Evolutionary conservation across 2,797 vertebrate species (phyloP).

Genomic region (Trachops cirrhosus): DNA sequence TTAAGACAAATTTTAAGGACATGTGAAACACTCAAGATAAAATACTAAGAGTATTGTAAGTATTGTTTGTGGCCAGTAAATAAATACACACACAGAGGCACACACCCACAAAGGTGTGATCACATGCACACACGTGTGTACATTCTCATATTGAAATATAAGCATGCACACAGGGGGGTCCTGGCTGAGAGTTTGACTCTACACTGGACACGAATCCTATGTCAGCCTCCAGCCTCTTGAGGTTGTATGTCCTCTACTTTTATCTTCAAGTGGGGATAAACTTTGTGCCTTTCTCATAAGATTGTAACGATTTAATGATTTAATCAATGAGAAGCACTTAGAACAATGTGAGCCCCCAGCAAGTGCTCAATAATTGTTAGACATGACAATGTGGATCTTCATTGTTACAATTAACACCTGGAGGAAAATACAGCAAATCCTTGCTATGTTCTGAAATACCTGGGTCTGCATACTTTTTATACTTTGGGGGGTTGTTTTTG

Average conservation of each 20-base stretch:
- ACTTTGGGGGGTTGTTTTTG: background rate
- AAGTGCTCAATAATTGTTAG: background rate
- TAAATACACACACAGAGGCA: background rate
- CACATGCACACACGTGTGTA: background rate
- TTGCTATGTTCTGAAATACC: background rate
- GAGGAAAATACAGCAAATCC: background rate
- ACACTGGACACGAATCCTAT: background rate
- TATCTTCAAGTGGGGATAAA: background rate
- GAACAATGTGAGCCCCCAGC: rapidly evolving
- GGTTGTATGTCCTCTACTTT: background rate
- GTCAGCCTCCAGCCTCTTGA: rapidly evolving
- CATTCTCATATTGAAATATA: background rate
- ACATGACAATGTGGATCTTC: background rate
- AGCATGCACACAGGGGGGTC: background rate
- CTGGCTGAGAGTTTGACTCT: background rate
- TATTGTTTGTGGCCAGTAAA: background rate
- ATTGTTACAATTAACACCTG: background rate
- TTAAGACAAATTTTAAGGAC: background rate
- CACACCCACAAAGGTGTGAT: background rate
- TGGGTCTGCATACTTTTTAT: background rate
- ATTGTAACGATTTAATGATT: background rate
- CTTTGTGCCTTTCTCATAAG: background rate
- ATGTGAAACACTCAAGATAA: background rate
- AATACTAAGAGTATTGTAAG: background rate
- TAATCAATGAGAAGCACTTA: background rate